phyloP scores from a whole-genome alignment of 2,797 vertebrate species.

The Oceanodroma leucorhoa region DNA sequence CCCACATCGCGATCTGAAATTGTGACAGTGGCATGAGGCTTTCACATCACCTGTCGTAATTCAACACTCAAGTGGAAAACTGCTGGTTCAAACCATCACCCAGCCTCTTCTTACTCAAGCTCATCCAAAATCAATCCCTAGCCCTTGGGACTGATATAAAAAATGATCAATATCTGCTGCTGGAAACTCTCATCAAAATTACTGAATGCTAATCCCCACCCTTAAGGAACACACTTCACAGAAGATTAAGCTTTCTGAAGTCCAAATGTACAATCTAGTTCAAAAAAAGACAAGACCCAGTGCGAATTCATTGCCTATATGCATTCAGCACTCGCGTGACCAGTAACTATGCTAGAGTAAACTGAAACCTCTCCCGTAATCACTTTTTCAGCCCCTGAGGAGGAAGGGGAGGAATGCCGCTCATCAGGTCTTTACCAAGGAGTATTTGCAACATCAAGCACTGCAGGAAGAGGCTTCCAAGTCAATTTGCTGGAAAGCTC shows the following conservation, averaged over 20 bases:
- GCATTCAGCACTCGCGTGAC: background rate
- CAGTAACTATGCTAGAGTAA: background rate
- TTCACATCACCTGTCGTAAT: background rate
- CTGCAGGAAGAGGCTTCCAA: background rate
- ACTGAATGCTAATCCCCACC: background rate
- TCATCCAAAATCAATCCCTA: background rate
- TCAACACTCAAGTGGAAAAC: background rate
- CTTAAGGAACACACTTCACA: background rate
- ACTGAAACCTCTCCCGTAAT: background rate
- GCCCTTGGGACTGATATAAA: background rate
- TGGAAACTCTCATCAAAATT: background rate
- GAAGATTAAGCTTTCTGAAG: background rate
- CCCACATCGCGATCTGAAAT: accelerated
- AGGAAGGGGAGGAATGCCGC: constrained; percentile 33
- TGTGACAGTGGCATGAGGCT: background rate
- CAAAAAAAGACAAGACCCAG: background rate
- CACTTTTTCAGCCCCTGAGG: background rate
- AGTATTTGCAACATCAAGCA: background rate
- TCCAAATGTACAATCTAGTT: background rate
- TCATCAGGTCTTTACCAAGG: background rate
- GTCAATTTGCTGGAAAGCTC: background rate
- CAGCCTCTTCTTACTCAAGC: background rate
- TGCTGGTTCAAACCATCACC: background rate
- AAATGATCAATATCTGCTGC: background rate
- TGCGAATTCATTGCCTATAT: background rate